Evolutionary conservation across 2,797 vertebrate species (phyloP), one percentile per base, ranked within the genome.

Genomic region (Spatula versicolor): DNA sequence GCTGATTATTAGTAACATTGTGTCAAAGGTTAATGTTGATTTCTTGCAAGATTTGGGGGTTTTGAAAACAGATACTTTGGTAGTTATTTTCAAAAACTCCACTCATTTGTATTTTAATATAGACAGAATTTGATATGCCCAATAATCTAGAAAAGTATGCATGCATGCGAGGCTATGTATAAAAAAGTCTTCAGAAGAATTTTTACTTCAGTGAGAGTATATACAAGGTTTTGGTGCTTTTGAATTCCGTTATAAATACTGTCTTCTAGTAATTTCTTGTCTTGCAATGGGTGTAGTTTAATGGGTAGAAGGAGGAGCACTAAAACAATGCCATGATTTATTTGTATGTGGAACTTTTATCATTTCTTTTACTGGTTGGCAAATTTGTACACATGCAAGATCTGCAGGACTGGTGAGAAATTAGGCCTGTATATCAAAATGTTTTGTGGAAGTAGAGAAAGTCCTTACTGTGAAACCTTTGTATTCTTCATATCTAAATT

Each of bases 401-500:
- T 90, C 50, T 66, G 43, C 63, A 74, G 74, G 66, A 71, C 79
- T 76, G 58, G 62, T 90, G 46, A 69, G 92, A 88, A 77, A 63
- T 25, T 22, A n/a, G 21, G 9, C 39, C 54, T 75, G 41, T 45
- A 35, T 41, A 4, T 90, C 62, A 46, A 28, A 96, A 84, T 83
- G 21, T 77, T 72, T 83, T 14, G 41, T 81, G 62, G 63, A 87
- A 69, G 43, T 9, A 35, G 59, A n/a, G 43, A 20, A 84, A 77
- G 37, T 58, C 22, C 46, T 94, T 89, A 79, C 94, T 95, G 94
- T 96, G 93, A 92, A 93, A 86, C 88, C 67, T 86, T 72, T 89
- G 71, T 97, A 97, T 97, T 93, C 77, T 90, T 97, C 84, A 5
- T 95, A 90, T 94, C 72, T 63, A 86, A 92, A 87, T 86, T 86